Evolutionary conservation across 2,113 vertebrate species (phyloP).

Genomic region (Lepus timidus): DNA sequence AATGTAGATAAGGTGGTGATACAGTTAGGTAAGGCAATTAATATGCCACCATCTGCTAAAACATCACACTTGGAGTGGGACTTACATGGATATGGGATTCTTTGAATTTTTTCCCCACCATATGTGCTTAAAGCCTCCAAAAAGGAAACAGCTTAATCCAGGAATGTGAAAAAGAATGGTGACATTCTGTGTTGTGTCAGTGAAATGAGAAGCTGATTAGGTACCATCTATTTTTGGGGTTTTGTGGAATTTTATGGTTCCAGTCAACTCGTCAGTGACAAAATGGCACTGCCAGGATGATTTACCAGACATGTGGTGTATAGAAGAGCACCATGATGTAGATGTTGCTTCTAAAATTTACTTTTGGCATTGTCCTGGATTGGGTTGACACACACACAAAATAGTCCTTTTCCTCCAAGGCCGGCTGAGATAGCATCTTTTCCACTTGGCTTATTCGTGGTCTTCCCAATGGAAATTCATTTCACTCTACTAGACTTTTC

Average conservation of each 20-base stretch:
- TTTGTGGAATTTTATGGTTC: constrained; percentile 77
- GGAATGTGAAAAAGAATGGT: constrained; percentile 83
- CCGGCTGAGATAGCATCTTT: neutral
- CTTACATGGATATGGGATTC: constrained; percentile 76
- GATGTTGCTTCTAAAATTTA: constrained; percentile 58
- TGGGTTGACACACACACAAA: constrained; percentile 46
- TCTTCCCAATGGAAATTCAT: constrained; percentile 12
- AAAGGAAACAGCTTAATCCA: constrained; percentile 84
- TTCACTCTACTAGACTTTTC: neutral
- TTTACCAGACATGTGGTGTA: constrained; percentile 43
- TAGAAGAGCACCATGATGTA: neutral
- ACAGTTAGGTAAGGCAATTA: constrained; percentile 71
- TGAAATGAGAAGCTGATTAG: constrained; percentile 76
- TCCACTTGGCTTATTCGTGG: neutral
- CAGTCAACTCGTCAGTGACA: constrained; percentile 66
- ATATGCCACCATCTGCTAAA: constrained; percentile 74
- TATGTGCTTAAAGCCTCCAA: constrained; percentile 80
- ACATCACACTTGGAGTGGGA: constrained; percentile 75
- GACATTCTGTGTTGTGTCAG: constrained; percentile 80
- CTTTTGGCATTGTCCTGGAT: constrained; percentile 63
- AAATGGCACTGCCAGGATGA: constrained; percentile 72
- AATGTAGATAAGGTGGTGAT: constrained; percentile 27
- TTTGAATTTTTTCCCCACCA: constrained; percentile 73
- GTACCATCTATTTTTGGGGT: constrained; percentile 74
- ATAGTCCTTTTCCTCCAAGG: neutral